Percentiles rank a stretch among this genome's conserved stretches.
Evolutionary conservation across 53 echinoderm and acorn worm species (phyloP).

Genomic region (Apostichopus leukothele): DNA sequence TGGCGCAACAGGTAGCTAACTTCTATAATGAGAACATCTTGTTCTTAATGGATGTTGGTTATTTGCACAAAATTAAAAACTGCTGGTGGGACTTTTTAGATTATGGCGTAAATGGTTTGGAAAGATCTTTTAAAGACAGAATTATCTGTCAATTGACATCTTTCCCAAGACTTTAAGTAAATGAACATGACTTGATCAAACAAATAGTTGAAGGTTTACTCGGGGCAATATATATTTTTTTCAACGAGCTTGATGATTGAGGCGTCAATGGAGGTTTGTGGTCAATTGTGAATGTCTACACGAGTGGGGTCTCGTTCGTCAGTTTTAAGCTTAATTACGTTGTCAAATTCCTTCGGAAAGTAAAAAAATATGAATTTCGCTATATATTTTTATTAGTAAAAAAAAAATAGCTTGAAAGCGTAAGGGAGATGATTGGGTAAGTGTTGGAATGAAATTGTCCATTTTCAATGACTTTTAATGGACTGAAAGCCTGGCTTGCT

Average conservation of each 20-base stretch:
- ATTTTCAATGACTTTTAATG: no score
- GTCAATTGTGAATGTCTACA: neutral
- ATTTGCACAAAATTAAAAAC: neutral
- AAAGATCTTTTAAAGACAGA: neutral
- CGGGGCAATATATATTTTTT: neutral
- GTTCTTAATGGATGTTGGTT: neutral
- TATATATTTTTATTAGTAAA: no score
- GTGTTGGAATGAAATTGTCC: no score
- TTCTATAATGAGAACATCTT: neutral
- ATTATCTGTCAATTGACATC: neutral
- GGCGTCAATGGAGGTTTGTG: neutral
- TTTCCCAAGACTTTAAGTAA: neutral
- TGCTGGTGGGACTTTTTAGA: neutral
- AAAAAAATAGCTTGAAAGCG: no score
- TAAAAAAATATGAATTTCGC: no score
- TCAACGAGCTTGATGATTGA: neutral
- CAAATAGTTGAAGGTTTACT: no score
- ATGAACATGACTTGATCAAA: no score
- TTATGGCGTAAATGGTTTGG: neutral
- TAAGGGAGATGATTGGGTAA: no score
- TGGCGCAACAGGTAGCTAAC: conserved; percentile 4
- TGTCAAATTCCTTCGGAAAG: neutral
- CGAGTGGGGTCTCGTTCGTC: neutral
- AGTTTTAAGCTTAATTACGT: neutral
- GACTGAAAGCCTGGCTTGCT: no score